Conservation (phyloP, 1,140 invertebrate species). For the Eumaeus atala region DNA sequence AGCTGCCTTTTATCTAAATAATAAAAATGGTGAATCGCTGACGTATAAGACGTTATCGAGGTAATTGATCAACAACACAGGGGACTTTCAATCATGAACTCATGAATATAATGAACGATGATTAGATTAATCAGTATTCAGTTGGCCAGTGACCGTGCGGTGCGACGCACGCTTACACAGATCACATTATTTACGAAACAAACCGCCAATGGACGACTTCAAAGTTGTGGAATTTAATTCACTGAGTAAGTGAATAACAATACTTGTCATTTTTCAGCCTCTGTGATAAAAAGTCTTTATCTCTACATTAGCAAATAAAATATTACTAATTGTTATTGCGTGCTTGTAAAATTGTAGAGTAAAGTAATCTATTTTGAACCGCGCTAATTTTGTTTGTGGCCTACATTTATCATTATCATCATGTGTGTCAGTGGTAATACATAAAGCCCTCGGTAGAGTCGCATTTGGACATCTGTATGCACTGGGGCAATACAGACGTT, state of each 20-base stretch:
- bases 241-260: slow-evolving; percentile 46
- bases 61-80: slow-evolving; percentile 54
- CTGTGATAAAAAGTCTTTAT: no score
- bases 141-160: slow-evolving; percentile 49
- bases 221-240: slow-evolving; percentile 52
- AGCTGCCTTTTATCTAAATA: neutral
- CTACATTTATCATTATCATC: neutral
- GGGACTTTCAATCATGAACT: slow-evolving; percentile 80
- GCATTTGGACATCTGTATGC: no score
- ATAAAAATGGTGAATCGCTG: no score
- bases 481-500: no score
- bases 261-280: neutral
- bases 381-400: slow-evolving; percentile 2
- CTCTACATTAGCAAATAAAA: no score
- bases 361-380: slow-evolving; percentile 4
- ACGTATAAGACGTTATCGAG: neutral
- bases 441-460: no score
- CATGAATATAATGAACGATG: slow-evolving; percentile 54
- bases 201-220: slow-evolving; percentile 47
- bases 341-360: neutral
- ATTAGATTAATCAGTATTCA: slow-evolving; percentile 46
- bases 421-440: neutral
- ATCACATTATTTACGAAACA: slow-evolving; percentile 24
- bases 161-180: slow-evolving; percentile 28
- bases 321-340: neutral